These are phyloP conservation scores for Eunapius fragilis DNA, from an alignment of 37 sponge, comb jelly and placozoan species.

Conservation along the genomic window DNA sequence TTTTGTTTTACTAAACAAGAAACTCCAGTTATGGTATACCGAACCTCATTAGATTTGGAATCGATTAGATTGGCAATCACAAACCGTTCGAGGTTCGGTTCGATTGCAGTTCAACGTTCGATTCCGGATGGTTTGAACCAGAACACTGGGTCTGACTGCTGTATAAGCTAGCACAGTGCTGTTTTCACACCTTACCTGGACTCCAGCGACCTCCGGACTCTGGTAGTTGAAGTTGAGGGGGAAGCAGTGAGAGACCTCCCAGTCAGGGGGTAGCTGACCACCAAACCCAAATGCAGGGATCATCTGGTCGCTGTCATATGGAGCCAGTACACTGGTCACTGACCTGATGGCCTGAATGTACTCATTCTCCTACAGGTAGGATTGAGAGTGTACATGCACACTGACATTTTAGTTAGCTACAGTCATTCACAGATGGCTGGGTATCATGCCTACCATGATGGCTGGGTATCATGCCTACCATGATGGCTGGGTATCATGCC, in stretches of 20 bases:
- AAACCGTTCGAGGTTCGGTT: background rate
- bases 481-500: no score
- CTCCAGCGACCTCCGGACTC: constrained; percentile 76
- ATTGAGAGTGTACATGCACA: background rate
- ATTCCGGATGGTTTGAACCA: no score
- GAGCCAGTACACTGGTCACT: constrained; percentile 84
- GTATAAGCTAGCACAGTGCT: no score
- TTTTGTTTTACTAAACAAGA: no score
- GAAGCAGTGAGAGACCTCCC: constrained; percentile 86
- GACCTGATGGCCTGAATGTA: constrained; percentile 81
- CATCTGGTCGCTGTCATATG: constrained; percentile 82
- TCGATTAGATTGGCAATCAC: background rate
- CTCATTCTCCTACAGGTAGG: constrained; percentile 79
- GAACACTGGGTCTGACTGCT: no score
- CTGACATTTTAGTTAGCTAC: background rate
- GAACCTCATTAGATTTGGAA: background rate
- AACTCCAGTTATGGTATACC: no score
- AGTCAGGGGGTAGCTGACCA: constrained; percentile 67
- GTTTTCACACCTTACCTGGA: constrained; percentile 48
- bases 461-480: no score
- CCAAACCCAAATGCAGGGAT: constrained; percentile 93
- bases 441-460: background rate
- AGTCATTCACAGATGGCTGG: no score
- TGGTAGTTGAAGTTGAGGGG: constrained; percentile 75
- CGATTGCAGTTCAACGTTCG: no score